A percentile compares a stretch with the other conserved stretches of the same genome.
Conservation (phyloP, 2,113 vertebrate species). For the Myotis brandtii region DNA sequence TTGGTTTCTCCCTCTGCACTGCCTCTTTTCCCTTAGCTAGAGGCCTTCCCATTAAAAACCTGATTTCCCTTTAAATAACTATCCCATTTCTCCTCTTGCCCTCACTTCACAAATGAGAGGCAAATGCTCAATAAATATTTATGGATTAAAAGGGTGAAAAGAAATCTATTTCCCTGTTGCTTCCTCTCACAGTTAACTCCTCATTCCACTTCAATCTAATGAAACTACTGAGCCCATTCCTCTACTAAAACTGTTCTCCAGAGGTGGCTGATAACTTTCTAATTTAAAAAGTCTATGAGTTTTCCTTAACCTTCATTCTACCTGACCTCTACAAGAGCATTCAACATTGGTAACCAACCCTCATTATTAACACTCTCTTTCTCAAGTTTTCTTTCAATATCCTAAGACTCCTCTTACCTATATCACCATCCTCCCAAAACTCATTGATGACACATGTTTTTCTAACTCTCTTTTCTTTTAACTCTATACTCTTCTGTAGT, state of each 20-base stretch:
- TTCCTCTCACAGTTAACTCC: constrained; percentile 13
- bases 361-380: constrained; percentile 28
- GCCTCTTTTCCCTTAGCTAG: not conserved
- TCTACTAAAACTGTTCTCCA: constrained; percentile 59
- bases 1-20: not conserved
- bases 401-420: not conserved
- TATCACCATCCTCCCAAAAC: not conserved
- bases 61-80: constrained; percentile 54
- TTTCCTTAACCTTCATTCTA: constrained; percentile 39
- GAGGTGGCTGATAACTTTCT: constrained; percentile 46
- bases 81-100: not conserved
- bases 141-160: constrained; percentile 60
- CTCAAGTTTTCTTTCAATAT: not conserved
- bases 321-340: constrained; percentile 26
- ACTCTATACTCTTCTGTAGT: too few species aligned
- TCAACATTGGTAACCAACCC: not conserved
- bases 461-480: not conserved
- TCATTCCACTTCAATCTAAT: not conserved
- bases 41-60: constrained; percentile 38
- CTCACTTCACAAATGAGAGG: constrained; percentile 60
- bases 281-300: constrained; percentile 62
- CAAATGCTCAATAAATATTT: constrained; percentile 80
- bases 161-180: constrained; percentile 49
- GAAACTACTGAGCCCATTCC: constrained; percentile 20
- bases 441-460: not conserved